Conservation (phyloP, 1,140 invertebrate species). For the Trichogramma pretiosum region DNA sequence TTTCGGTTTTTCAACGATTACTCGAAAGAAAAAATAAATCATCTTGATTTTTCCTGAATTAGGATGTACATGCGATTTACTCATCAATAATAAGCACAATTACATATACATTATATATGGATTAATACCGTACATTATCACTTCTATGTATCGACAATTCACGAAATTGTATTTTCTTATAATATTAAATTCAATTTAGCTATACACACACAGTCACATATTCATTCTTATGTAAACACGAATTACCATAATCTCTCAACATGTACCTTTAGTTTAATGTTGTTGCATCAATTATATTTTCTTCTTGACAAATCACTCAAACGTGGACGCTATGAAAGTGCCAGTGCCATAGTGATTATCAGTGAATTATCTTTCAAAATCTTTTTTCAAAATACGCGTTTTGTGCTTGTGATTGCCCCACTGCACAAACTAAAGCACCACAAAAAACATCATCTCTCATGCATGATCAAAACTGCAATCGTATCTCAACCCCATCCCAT, state of each 20-base stretch:
- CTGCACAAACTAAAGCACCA: slow-evolving; percentile 28
- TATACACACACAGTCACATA: not conserved
- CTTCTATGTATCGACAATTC: slow-evolving; percentile 16
- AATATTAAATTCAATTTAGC: not conserved
- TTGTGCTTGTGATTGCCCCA: not conserved
- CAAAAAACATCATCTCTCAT: too few relatives aligned
- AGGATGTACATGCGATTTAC: slow-evolving; percentile 11
- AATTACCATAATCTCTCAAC: slow-evolving; percentile 11
- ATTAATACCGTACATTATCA: slow-evolving; percentile 11
- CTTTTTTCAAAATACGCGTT: slow-evolving; percentile 20
- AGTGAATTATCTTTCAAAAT: slow-evolving; percentile 1
- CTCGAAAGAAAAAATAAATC: slow-evolving; percentile 16
- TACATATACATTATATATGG: slow-evolving; percentile 16
- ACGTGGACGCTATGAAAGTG: slow-evolving; percentile 17
- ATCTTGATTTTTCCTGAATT: slow-evolving; percentile 10
- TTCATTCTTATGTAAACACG: not conserved
- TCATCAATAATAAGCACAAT: slow-evolving; percentile 16
- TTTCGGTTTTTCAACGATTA: too few relatives aligned
- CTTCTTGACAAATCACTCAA: too few relatives aligned
- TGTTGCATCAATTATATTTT: too few relatives aligned
- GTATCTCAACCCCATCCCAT: too few relatives aligned
- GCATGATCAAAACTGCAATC: too few relatives aligned
- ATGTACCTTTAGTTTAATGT: too few relatives aligned
- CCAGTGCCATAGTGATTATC: slow-evolving; percentile 7
- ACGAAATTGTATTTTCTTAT: slow-evolving; percentile 10